Evolutionary conservation across 2,113 vertebrate species (phyloP), one percentile per base, ranked within the genome.

Genomic region (Syrmaticus mikado): DNA sequence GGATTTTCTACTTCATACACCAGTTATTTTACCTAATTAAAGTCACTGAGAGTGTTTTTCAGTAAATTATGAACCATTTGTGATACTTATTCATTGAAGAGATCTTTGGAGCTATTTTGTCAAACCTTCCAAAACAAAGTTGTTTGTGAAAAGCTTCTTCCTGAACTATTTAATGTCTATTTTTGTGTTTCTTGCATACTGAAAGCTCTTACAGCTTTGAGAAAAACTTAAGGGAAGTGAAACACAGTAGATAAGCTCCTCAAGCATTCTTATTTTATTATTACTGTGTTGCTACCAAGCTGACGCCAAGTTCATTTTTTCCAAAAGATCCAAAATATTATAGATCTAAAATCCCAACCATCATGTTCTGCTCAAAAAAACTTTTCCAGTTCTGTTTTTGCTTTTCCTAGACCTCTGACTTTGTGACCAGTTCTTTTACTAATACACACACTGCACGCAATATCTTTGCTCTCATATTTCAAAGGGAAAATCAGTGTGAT

Each of bases 1-100:
- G 87, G 91, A 94, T 86, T 93, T 90, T 48, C 40, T 86, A 61
- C 91, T 65, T 11, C 3, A n/a, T 68, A 91, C 25, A 6, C 82
- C 68, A 78, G 66, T 94, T 90, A 90, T 70, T 94, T 90, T 84
- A 76, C 62, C 40, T 78, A 94, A 97, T 94, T 95, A 86, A 93
- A 86, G 78, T 55, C 75, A 53, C 30, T 85, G 65, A 92, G 68
- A 77, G n/a, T 61, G 65, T 65, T 88, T 89, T 85, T 85, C 57
- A 19, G 40, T 45, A 91, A 91, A 92, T 94, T 57, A 92, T 61
- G 60, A 89, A 43, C 46, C 36, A 68, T 28, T 61, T 78, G 80
- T 8, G 34, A 87, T 67, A 93, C 48, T 90, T 93, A 95, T 85
- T 89, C 78, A 93, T 32, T 78, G 25, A 91, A 81, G 65, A 57